These are phyloP conservation scores for Sebastolobus altivelis DNA, from an alignment of 2,797 vertebrate genomes.

Conservation along the genomic window DNA sequence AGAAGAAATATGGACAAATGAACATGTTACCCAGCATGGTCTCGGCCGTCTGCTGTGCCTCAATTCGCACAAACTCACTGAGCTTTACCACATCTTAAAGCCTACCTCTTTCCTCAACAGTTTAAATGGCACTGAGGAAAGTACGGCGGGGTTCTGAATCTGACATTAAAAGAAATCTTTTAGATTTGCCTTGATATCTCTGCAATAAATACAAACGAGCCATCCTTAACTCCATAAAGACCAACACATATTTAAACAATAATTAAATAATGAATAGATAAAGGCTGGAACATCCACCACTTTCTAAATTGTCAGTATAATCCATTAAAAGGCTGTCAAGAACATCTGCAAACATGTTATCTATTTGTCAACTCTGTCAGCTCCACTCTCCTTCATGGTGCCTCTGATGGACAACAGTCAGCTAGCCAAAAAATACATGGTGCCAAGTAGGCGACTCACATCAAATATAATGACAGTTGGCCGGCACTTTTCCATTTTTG, in stretches of 20 bases:
- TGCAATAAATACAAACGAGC: neutral
- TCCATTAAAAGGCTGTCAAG: neutral
- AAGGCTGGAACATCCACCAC: neutral
- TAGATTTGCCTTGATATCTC: neutral
- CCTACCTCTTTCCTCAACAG: neutral
- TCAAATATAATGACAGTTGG: constrained; percentile 58
- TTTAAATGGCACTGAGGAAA: constrained; percentile 23
- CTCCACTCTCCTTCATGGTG: constrained; percentile 8
- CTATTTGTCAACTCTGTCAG: constrained; percentile 22
- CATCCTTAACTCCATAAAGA: neutral
- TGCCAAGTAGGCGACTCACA: constrained; percentile 53
- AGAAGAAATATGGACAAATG: constrained; percentile 85
- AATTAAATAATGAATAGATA: neutral
- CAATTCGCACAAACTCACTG: constrained; percentile 59
- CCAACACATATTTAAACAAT: neutral
- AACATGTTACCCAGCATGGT: constrained; percentile 77
- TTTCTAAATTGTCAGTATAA: neutral
- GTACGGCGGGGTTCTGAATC: neutral
- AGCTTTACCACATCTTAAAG: constrained; percentile 50
- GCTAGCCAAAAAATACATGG: constrained; percentile 28
- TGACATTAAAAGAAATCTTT: constrained; percentile 4
- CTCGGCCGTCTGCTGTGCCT: constrained; percentile 75
- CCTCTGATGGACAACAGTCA: constrained; percentile 49
- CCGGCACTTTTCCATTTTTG: constrained; percentile 36
- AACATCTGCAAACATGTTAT: constrained; percentile 19